A percentile compares a stretch with the other conserved stretches of the same genome.
These are phyloP conservation scores for Puffinus mauretanicus DNA, from an alignment of 2,113 vertebrate species.

Conservation along the genomic window DNA sequence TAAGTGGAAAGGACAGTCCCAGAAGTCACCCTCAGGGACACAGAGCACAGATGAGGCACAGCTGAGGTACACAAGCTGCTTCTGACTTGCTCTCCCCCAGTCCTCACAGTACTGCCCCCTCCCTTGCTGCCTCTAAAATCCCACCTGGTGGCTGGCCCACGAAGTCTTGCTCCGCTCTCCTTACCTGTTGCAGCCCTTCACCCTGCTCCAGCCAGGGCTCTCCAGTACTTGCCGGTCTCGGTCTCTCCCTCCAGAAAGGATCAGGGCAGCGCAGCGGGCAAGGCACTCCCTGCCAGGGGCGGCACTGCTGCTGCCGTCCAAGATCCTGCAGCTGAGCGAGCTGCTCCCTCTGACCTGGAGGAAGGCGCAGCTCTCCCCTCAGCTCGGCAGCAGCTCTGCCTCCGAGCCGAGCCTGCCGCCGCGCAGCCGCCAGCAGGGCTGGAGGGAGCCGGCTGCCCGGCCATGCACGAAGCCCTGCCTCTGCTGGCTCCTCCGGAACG, in stretches of 20 bases:
- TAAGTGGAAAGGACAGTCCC: not conserved
- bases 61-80: not conserved
- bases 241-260: not conserved
- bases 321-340: not conserved
- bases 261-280: not conserved
- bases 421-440: not conserved
- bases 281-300: not conserved
- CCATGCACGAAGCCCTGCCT: slow-evolving; percentile 5
- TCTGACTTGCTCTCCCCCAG: not conserved
- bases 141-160: not conserved
- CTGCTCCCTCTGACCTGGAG: not conserved
- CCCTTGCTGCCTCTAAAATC: not conserved
- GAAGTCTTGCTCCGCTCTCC: not conserved
- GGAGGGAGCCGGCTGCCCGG: not conserved
- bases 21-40: not conserved
- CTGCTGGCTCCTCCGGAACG: not conserved
- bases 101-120: not conserved
- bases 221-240: not conserved
- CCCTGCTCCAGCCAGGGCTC: not conserved
- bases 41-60: not conserved
- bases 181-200: slow-evolving; percentile 17
- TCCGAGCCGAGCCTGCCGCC: not conserved
- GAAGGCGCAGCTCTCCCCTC: not conserved
- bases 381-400: not conserved
- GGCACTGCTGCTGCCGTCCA: not conserved